Evolutionary conservation across 2,113 vertebrate species (phyloP).

Genomic region (Cyrtonyx montezumae): DNA sequence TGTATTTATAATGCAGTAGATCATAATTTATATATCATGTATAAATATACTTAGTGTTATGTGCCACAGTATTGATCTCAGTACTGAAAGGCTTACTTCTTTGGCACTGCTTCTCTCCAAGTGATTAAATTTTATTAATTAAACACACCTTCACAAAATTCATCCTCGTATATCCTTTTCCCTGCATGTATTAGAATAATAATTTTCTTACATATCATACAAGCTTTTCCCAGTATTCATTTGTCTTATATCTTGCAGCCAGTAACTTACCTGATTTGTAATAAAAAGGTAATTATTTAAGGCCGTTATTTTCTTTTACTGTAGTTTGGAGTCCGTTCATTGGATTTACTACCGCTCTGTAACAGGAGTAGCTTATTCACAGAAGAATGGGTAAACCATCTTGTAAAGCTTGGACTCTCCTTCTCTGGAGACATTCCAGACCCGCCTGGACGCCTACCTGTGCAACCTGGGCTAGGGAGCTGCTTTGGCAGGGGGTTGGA

Average conservation of each 20-base stretch:
- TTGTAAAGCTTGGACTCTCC: background rate
- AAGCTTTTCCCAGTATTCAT: background rate
- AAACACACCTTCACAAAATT: background rate
- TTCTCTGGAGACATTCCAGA: no score
- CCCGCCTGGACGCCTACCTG: no score
- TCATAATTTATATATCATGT: background rate
- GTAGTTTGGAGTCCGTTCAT: background rate
- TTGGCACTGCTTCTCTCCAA: background rate
- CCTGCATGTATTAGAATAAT: background rate
- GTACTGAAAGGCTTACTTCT: background rate
- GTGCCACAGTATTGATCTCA: background rate
- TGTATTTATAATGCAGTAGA: background rate
- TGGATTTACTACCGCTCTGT: background rate
- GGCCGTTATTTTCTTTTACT: background rate
- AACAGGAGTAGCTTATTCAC: background rate
- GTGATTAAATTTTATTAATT: background rate
- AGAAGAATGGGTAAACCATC: background rate
- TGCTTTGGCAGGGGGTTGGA: no score
- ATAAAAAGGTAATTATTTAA: background rate
- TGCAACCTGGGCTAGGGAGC: no score
- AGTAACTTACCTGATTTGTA: background rate
- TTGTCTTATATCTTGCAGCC: background rate
- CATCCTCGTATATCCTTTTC: background rate
- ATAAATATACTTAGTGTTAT: background rate
- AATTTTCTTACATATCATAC: background rate